phyloP scores from a whole-genome alignment of 2,888 invertebrate species.

The Ditula angustiorana region DNA sequence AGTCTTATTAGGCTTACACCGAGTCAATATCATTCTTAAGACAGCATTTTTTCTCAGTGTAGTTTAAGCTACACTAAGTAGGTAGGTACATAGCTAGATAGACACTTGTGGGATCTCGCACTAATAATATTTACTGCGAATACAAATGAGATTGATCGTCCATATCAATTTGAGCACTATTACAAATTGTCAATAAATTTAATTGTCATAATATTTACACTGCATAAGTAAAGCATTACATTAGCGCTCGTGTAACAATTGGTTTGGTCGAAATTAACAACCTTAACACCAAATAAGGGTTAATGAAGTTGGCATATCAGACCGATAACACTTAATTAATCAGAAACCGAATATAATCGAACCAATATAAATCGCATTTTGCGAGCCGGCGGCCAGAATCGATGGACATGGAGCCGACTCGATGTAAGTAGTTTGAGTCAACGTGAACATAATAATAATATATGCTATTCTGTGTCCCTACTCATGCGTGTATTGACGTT shows the following conservation, averaged over 20 bases:
- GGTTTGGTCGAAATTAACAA: constrained; percentile 24
- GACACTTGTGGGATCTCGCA: no score
- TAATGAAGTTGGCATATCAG: constrained; percentile 59
- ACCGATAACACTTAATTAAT: constrained; percentile 67
- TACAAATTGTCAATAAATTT: no score
- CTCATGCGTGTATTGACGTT: constrained; percentile 6
- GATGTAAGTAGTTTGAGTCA: constrained; percentile 52
- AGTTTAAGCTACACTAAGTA: no score
- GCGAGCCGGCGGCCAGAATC: constrained; percentile 46
- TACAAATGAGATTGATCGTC: no score
- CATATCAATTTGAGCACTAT: no score
- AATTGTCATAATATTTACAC: background rate
- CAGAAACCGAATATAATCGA: constrained; percentile 52
- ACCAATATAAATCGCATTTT: constrained; percentile 45
- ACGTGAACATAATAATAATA: background rate
- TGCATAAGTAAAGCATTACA: background rate
- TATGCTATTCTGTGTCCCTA: background rate
- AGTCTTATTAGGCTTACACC: no score
- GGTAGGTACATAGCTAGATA: no score
- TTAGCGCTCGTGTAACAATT: constrained; percentile 2
- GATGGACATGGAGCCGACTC: constrained; percentile 52
- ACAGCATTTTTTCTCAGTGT: no score
- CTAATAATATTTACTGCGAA: no score
- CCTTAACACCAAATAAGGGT: constrained; percentile 33
- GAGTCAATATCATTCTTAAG: no score